Percentiles rank a stretch among this genome's conserved stretches.
Conservation (phyloP, 2,888 invertebrate species). For the Lapara coniferarum region DNA sequence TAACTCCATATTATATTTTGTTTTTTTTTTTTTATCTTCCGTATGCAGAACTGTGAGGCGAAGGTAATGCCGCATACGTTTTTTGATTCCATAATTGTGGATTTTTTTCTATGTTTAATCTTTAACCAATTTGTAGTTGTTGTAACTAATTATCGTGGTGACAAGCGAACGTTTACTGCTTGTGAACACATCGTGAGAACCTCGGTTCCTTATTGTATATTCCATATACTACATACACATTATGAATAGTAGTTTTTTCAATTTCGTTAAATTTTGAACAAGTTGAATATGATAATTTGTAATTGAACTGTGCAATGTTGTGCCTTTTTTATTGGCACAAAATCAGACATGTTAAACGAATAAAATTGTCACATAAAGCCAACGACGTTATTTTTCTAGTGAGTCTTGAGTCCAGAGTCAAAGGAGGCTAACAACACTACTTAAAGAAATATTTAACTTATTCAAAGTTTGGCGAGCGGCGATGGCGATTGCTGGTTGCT, state of each 20-base stretch:
- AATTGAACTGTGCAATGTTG: not conserved
- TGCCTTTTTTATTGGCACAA: not conserved
- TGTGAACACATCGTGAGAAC: slow-evolving; percentile 25
- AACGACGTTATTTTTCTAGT: not conserved
- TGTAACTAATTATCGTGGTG: slow-evolving; percentile 34
- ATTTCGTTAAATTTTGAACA: slow-evolving; percentile 38
- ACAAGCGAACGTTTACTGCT: slow-evolving; percentile 11
- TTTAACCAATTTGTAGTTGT: slow-evolving; percentile 34
- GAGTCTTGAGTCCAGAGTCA: slow-evolving; percentile 4
- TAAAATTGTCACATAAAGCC: not conserved
- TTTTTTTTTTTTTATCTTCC: slow-evolving; percentile 14
- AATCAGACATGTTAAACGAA: not conserved
- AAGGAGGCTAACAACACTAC: slow-evolving; percentile 13
- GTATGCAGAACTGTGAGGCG: not conserved
- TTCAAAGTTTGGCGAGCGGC: slow-evolving; percentile 8
- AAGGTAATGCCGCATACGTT: not conserved
- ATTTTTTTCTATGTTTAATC: slow-evolving; percentile 28
- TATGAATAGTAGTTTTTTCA: slow-evolving; percentile 49
- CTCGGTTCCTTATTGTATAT: slow-evolving; percentile 43
- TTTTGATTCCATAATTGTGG: slow-evolving; percentile 27
- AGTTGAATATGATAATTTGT: slow-evolving; percentile 23
- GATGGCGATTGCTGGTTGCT: not conserved
- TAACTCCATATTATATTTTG: slow-evolving; percentile 28
- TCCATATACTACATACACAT: slow-evolving; percentile 51
- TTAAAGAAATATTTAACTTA: not conserved